Percentiles rank a stretch among this genome's conserved stretches.
phyloP scores from a whole-genome alignment of 2,888 invertebrate genomes.

The Marasmarcha lunaedactyla region DNA sequence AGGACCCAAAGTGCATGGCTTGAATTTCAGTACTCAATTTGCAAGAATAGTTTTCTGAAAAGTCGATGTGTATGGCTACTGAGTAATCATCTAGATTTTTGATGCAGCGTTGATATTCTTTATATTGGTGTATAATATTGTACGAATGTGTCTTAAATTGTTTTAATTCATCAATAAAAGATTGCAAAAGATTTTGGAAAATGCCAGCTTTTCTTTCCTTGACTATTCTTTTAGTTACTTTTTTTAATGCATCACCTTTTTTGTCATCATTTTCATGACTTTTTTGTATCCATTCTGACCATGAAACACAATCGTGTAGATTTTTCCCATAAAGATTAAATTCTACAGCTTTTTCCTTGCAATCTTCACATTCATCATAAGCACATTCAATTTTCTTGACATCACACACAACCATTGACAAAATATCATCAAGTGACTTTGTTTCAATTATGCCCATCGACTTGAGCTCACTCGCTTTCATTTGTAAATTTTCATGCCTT shows the following conservation, averaged over 20 bases:
- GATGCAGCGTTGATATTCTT: constrained; percentile 2
- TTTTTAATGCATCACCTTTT: constrained; percentile 2
- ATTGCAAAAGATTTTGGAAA: constrained; percentile 2
- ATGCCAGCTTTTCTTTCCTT: constrained; percentile 5
- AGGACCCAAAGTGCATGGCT: constrained; percentile 12
- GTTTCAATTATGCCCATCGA: constrained; percentile 5
- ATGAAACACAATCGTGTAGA: constrained; percentile 4
- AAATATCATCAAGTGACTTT: constrained; percentile 4
- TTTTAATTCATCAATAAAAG: constrained; percentile 4
- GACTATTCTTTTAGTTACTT: constrained; percentile 4
- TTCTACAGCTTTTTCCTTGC: constrained; percentile 4
- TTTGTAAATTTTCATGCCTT: constrained; percentile 8
- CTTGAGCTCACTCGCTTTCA: constrained; percentile 6
- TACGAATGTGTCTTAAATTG: constrained; percentile 6
- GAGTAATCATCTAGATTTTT: constrained; percentile 4
- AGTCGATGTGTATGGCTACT: constrained; percentile 5
- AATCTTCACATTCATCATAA: constrained; percentile 6
- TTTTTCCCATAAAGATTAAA: constrained; percentile 1
- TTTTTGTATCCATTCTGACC: constrained; percentile 4
- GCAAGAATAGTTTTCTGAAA: constrained; percentile 10
- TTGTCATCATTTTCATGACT: constrained; percentile 6
- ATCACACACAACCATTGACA: constrained; percentile 5
- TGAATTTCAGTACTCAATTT: constrained; percentile 5
- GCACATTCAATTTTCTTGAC: constrained; percentile 4
- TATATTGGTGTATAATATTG: constrained; percentile 6